Evolutionary conservation across 2,888 invertebrate genomes (phyloP).

Genomic region (Dryocosmus kuriphilus): DNA sequence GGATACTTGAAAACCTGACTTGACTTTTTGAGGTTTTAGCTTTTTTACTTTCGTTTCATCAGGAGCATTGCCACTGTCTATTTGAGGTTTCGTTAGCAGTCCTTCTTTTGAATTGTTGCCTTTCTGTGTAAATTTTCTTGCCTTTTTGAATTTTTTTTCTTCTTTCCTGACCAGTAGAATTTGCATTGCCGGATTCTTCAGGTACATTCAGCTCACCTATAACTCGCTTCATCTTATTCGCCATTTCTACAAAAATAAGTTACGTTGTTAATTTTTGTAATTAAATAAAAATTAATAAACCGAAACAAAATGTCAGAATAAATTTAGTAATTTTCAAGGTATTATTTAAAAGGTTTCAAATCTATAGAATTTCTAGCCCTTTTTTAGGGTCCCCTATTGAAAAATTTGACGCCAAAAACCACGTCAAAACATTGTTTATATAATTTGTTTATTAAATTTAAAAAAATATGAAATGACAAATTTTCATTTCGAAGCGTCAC

Average conservation of each 20-base stretch:
- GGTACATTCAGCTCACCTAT: not conserved
- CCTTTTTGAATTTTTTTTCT: constrained; percentile 26
- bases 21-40: not conserved
- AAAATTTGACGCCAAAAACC: no score
- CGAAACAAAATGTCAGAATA: not conserved
- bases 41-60: not conserved
- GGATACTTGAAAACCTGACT: not conserved
- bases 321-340: no score
- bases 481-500: no score
- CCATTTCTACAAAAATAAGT: not conserved
- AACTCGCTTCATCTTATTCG: not conserved
- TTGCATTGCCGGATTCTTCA: not conserved
- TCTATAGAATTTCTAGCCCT: no score
- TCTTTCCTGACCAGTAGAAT: constrained; percentile 23
- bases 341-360: no score
- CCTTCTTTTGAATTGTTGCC: not conserved
- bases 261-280: not conserved
- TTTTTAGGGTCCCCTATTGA: no score
- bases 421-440: no score
- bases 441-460: no score
- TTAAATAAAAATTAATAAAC: not conserved
- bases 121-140: not conserved
- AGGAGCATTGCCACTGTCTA: constrained; percentile 6
- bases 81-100: not conserved
- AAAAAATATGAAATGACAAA: no score